A percentile compares a stretch with the other conserved stretches of the same genome.
Evolutionary conservation across 2,797 vertebrate species (phyloP).

Genomic region (Botia almorhae): DNA sequence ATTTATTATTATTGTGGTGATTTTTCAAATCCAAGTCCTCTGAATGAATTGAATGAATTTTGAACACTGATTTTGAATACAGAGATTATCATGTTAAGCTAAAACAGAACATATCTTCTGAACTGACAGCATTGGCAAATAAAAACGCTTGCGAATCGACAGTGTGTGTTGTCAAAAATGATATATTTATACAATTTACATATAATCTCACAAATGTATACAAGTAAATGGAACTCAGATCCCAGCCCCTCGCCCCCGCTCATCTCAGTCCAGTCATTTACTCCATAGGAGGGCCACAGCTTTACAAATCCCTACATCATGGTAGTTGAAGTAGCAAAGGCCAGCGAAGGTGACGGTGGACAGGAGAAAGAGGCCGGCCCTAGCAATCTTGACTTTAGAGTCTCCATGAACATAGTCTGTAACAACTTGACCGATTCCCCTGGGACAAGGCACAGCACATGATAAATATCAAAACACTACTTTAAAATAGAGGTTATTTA

Average conservation of each 20-base stretch:
- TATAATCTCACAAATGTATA: slow-evolving; percentile 67
- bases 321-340: slow-evolving; percentile 96
- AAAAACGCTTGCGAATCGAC: slow-evolving; percentile 60
- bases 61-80: slow-evolving; percentile 4
- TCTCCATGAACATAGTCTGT: slow-evolving; percentile 93
- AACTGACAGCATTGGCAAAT: slow-evolving; percentile 52
- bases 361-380: slow-evolving; percentile 80
- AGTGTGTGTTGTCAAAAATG: slow-evolving; percentile 63
- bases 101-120: slow-evolving; percentile 19
- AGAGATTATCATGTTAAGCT: slow-evolving; percentile 17
- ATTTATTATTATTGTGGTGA: too few species aligned
- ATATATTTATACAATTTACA: slow-evolving; percentile 79
- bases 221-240: slow-evolving; percentile 54
- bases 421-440: slow-evolving; percentile 93
- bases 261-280: slow-evolving; percentile 76
- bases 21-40: too few species aligned
- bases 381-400: slow-evolving; percentile 80
- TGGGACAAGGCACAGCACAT: slow-evolving; percentile 61
- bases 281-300: slow-evolving; percentile 94
- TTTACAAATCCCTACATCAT: slow-evolving; percentile 95
- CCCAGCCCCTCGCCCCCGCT: slow-evolving; percentile 1
- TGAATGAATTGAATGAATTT: background rate
- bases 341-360: slow-evolving; percentile 91
- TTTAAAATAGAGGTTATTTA: too few species aligned
- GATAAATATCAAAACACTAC: too few species aligned